Conservation (phyloP, 2,888 invertebrate species). For the Andricus quercusramuli region DNA sequence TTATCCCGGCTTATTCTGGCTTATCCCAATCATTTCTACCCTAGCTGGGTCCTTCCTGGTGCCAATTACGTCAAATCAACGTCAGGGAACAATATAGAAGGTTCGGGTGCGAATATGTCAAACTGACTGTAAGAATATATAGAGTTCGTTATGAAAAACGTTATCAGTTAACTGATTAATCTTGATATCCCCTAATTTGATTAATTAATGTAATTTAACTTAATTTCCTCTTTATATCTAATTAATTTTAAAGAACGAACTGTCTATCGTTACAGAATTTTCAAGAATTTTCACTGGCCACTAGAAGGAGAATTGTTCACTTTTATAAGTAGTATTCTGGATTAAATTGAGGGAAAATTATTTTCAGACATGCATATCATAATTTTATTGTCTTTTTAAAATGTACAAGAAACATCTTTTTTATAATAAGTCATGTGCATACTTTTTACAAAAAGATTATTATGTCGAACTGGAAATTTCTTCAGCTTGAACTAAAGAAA, state of each 20-base stretch:
- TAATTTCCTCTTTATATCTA: not conserved
- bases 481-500: too few relatives aligned
- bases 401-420: too few relatives aligned
- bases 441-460: too few relatives aligned
- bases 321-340: too few relatives aligned
- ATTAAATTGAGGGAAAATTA: too few relatives aligned
- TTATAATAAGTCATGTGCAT: too few relatives aligned
- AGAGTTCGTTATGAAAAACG: not conserved
- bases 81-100: conserved; percentile 72
- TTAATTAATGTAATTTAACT: not conserved
- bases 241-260: not conserved
- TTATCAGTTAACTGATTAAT: not conserved
- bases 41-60: conserved; percentile 73
- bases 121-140: not conserved
- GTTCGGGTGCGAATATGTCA: not conserved
- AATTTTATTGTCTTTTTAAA: too few relatives aligned
- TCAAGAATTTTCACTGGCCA: too few relatives aligned
- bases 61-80: conserved; percentile 78
- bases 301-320: too few relatives aligned
- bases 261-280: too few relatives aligned
- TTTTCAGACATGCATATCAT: too few relatives aligned
- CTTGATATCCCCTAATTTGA: not conserved
- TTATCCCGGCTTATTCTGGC: conserved; percentile 77
- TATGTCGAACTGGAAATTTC: too few relatives aligned
- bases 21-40: conserved; percentile 78